Evolutionary conservation across 2,888 invertebrate species (phyloP).

Genomic region (Calameuta pallipes): DNA sequence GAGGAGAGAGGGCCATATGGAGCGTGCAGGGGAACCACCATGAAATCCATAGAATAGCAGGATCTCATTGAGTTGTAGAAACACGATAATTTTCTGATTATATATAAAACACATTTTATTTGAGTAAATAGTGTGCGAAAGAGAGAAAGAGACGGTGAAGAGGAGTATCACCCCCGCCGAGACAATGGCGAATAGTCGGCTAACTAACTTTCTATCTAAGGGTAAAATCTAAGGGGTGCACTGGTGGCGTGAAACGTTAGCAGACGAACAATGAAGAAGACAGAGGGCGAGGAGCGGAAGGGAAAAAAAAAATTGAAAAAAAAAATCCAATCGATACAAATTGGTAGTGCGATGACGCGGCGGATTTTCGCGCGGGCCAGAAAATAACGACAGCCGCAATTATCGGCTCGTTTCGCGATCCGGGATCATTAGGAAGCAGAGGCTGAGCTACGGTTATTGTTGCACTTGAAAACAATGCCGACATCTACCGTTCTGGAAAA

Average conservation of each 20-base stretch:
- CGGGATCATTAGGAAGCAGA: conserved; percentile 40
- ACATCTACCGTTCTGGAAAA: conserved; percentile 12
- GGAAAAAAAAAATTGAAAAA: conserved; percentile 1
- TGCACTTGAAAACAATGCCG: conserved; percentile 48
- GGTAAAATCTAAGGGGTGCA: neutral
- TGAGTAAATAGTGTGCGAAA: neutral
- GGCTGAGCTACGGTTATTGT: conserved; percentile 20
- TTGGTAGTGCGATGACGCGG: conserved; percentile 57
- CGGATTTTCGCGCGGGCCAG: conserved; percentile 38
- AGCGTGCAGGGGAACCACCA: too few species aligned
- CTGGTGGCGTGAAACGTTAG: neutral
- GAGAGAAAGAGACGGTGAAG: conserved; percentile 5
- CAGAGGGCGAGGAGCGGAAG: neutral
- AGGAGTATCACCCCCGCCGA: conserved; percentile 6
- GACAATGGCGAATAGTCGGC: conserved; percentile 9
- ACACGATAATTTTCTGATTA: too few species aligned
- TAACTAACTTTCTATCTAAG: neutral
- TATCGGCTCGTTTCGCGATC: conserved; percentile 48
- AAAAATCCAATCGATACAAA: conserved; percentile 53
- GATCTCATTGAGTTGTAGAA: too few species aligned
- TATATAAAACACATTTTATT: too few species aligned
- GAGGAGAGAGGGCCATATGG: conserved; percentile 39
- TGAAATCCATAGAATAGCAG: too few species aligned
- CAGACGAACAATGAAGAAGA: neutral
- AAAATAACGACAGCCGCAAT: conserved; percentile 57